Conservation (phyloP, 1,140 invertebrate species). For the Pararge aegeria region DNA sequence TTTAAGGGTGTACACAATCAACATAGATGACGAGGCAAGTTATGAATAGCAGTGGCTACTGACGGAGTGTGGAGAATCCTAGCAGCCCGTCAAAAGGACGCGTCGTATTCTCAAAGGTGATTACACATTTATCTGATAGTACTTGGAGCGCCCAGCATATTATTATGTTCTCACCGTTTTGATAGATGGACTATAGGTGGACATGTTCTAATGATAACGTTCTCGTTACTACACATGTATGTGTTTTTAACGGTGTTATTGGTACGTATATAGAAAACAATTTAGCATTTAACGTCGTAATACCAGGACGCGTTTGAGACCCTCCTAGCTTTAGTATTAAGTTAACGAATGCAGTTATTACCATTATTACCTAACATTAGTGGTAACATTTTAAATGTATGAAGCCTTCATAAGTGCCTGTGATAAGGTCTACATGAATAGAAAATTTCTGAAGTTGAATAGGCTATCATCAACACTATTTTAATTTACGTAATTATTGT, state of each 20-base stretch:
- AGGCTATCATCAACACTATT: no score
- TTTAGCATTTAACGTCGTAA: background rate
- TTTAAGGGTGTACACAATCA: slow-evolving; percentile 59
- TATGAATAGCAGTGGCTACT: slow-evolving; percentile 56
- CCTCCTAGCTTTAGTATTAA: no score
- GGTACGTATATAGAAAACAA: background rate
- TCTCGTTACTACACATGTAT: background rate
- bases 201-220: slow-evolving; percentile 13
- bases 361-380: no score
- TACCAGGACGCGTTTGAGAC: no score
- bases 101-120: slow-evolving; percentile 56
- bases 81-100: slow-evolving; percentile 48
- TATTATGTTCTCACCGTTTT: slow-evolving; percentile 19
- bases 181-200: slow-evolving; percentile 18
- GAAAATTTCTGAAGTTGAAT: no score
- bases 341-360: no score
- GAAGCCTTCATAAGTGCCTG: no score
- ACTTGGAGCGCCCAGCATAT: slow-evolving; percentile 6
- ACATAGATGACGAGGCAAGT: slow-evolving; percentile 62
- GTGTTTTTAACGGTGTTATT: background rate
- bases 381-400: no score
- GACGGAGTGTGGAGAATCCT: slow-evolving; percentile 64
- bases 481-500: no score
- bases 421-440: no score
- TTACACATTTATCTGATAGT: slow-evolving; percentile 32